A percentile compares a stretch with the other conserved stretches of the same genome.
Evolutionary conservation across 2,888 invertebrate species (phyloP).

Genomic region (Drosophila demipolita): DNA sequence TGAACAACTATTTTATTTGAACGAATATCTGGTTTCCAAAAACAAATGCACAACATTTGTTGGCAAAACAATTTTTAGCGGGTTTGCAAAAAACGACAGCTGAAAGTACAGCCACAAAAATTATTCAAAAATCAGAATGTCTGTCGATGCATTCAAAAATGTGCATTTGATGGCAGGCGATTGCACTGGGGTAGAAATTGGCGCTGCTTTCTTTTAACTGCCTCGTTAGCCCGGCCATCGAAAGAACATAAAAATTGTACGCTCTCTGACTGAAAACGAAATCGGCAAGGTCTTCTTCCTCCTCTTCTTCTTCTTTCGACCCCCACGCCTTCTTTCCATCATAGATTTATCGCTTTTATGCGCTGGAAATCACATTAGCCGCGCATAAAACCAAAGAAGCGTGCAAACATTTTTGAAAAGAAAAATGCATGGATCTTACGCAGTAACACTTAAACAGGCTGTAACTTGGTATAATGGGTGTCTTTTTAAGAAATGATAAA

Average conservation of each 20-base stretch:
- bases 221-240: constrained; percentile 69
- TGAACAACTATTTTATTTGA: constrained; percentile 25
- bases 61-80: constrained; percentile 25
- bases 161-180: constrained; percentile 71
- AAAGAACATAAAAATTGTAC: constrained; percentile 56
- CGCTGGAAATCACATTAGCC: constrained; percentile 79
- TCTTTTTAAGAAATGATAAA: neutral
- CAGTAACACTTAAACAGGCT: constrained; percentile 43
- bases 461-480: constrained; percentile 49
- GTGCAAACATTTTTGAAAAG: constrained; percentile 53
- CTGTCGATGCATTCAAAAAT: constrained; percentile 45
- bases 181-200: constrained; percentile 57
- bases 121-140: constrained; percentile 12
- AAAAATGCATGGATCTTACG: constrained; percentile 57
- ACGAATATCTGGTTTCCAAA: constrained; percentile 36
- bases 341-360: constrained; percentile 77
- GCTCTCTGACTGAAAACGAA: constrained; percentile 56
- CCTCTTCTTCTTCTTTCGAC: neutral
- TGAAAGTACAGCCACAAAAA: constrained; percentile 1
- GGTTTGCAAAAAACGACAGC: neutral
- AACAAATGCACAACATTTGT: constrained; percentile 41
- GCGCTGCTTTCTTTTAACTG: constrained; percentile 62
- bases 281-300: constrained; percentile 22
- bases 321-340: constrained; percentile 21
- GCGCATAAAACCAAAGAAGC: constrained; percentile 75